Percentiles rank a stretch among this genome's conserved stretches.
These are phyloP conservation scores for Petrocephalus schoutedeni DNA, from an alignment of 2,797 vertebrate species.

Conservation along the genomic window DNA sequence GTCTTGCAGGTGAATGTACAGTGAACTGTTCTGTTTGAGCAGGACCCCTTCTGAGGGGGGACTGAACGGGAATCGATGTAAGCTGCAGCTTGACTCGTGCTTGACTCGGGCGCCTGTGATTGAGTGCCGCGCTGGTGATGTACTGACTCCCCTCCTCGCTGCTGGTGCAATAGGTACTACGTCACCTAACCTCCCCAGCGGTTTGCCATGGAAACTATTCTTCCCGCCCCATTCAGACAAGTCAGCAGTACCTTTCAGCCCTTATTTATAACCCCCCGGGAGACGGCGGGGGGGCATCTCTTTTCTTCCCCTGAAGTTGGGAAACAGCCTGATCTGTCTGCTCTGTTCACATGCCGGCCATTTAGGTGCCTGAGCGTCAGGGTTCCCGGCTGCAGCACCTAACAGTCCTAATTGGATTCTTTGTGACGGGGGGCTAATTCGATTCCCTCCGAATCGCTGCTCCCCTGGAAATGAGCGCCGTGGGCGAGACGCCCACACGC, in stretches of 20 bases:
- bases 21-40: conserved; percentile 47
- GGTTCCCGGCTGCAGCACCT: neutral
- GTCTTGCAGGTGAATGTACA: conserved; percentile 68
- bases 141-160: neutral
- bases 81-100: neutral
- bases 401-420: neutral
- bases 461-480: neutral
- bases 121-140: neutral
- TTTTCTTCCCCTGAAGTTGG: neutral
- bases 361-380: neutral
- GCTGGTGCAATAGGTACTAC: neutral
- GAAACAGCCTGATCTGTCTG: neutral
- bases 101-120: neutral
- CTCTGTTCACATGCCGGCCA: neutral
- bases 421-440: conserved; percentile 6
- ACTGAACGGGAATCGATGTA: neutral
- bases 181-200: neutral
- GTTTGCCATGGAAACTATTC: neutral
- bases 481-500: neutral
- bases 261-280: neutral
- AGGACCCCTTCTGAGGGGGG: conserved; percentile 32
- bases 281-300: neutral
- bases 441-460: neutral
- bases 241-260: neutral
- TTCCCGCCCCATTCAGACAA: neutral